Conservation (phyloP, 2,888 invertebrate genomes). For the Argynnis bischoffii region DNA sequence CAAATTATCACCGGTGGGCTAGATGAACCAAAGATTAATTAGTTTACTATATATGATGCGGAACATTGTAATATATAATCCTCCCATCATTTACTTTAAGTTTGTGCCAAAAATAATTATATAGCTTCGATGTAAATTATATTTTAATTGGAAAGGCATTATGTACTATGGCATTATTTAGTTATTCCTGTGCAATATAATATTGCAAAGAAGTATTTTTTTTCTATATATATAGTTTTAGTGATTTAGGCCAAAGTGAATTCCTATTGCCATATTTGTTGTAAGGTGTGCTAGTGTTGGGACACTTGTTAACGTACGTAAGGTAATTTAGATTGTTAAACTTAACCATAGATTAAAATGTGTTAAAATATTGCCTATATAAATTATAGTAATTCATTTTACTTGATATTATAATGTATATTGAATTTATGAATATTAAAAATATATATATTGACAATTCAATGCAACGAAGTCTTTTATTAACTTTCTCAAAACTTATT, state of each 20-base stretch:
- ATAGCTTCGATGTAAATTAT: slow-evolving; percentile 61
- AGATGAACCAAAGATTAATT: slow-evolving; percentile 80
- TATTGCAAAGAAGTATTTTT: slow-evolving; percentile 67
- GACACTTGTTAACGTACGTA: slow-evolving; percentile 65
- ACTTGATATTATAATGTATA: slow-evolving; percentile 83
- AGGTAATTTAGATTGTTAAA: slow-evolving; percentile 79
- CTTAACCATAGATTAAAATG: slow-evolving; percentile 81
- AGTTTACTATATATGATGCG: slow-evolving; percentile 57
- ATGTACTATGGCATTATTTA: slow-evolving; percentile 66
- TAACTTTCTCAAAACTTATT: neutral
- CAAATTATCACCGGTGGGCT: slow-evolving; percentile 74
- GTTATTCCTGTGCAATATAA: slow-evolving; percentile 63
- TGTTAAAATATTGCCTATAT: slow-evolving; percentile 83
- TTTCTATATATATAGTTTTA: slow-evolving; percentile 48
- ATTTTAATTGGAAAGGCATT: slow-evolving; percentile 67
- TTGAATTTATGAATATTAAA: slow-evolving; percentile 83
- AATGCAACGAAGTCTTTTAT: slow-evolving; percentile 53
- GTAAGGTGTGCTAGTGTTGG: slow-evolving; percentile 44
- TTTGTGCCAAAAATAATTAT: slow-evolving; percentile 71
- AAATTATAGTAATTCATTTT: slow-evolving; percentile 82
- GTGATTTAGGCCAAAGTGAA: slow-evolving; percentile 70
- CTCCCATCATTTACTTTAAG: slow-evolving; percentile 64
- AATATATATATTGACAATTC: slow-evolving; percentile 81
- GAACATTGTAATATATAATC: slow-evolving; percentile 71
- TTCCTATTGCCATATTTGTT: slow-evolving; percentile 80